phyloP scores from a whole-genome alignment of 2,797 vertebrate genomes.

The Linurgus olivaceus region DNA sequence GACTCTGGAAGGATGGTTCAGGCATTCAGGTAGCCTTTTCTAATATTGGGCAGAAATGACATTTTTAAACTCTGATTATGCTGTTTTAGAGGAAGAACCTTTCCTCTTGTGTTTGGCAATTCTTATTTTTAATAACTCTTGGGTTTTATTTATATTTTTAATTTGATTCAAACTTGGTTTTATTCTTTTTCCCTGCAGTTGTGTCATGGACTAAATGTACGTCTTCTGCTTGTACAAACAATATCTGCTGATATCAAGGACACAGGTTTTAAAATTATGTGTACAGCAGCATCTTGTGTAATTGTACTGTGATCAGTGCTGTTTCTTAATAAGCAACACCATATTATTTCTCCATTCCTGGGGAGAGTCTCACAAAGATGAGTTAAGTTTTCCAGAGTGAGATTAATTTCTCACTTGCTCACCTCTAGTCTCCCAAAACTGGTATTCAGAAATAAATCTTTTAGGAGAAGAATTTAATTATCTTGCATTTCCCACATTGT shows the following conservation, averaged over 20 bases:
- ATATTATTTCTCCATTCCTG: background rate
- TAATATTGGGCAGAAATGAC: background rate
- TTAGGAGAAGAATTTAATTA: conserved; percentile 9
- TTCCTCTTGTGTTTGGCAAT: background rate
- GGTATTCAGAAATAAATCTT: conserved; percentile 17
- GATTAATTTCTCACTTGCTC: background rate
- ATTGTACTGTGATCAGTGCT: background rate
- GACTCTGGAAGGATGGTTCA: too few relatives aligned
- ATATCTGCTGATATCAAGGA: background rate
- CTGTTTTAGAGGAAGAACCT: background rate
- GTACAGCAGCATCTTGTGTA: background rate
- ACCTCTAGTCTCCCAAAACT: background rate
- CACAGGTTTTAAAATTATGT: background rate
- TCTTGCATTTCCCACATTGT: background rate
- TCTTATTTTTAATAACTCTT: background rate
- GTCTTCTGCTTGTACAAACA: background rate
- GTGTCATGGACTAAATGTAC: background rate
- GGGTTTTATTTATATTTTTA: background rate
- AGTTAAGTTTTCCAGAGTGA: background rate
- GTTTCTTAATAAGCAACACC: background rate
- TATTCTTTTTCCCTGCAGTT: background rate
- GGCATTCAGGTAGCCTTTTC: background rate
- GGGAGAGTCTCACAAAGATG: background rate
- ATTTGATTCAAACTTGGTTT: background rate
- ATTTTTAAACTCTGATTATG: background rate